These are phyloP conservation scores for Drosophila asahinai DNA, from an alignment of 1,140 invertebrate genomes.

Conservation along the genomic window DNA sequence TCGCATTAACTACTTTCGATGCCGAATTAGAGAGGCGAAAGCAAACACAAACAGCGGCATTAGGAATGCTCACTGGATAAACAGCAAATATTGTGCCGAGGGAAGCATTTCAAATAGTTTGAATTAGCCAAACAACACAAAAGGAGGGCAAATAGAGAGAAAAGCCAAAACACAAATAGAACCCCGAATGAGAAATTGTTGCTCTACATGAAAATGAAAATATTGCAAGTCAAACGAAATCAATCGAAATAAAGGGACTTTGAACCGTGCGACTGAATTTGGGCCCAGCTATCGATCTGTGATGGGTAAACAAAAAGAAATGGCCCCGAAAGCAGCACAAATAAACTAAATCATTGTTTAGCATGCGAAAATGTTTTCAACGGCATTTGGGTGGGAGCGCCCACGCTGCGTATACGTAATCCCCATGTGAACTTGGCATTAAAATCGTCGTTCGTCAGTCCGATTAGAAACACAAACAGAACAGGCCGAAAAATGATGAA, in stretches of 20 bases:
- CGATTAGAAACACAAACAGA: constrained; percentile 6
- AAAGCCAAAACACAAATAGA: constrained; percentile 22
- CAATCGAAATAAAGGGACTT: constrained; percentile 18
- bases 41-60: constrained; percentile 27
- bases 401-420: constrained; percentile 44
- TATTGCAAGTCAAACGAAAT: constrained; percentile 56
- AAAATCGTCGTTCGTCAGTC: constrained; percentile 10
- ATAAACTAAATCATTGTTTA: constrained; percentile 33
- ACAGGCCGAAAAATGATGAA: constrained; percentile 1
- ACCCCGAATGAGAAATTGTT: constrained; percentile 49
- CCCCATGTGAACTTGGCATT: constrained; percentile 46
- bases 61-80: constrained; percentile 28
- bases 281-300: constrained; percentile 51
- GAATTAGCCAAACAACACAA: constrained; percentile 39
- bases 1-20: constrained; percentile 54
- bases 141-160: constrained; percentile 16
- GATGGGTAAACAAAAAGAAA: constrained; percentile 42
- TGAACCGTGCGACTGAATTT: constrained; percentile 51
- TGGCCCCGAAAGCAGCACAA: neutral
- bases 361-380: constrained; percentile 61
- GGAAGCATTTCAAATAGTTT: constrained; percentile 30
- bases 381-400: constrained; percentile 37
- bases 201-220: constrained; percentile 63
- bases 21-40: constrained; percentile 24
- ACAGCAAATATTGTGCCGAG: constrained; percentile 37